Evolutionary conservation across 2,888 invertebrate species (phyloP), one percentile per base, ranked within the genome.

Genomic region (Eurois occulta): DNA sequence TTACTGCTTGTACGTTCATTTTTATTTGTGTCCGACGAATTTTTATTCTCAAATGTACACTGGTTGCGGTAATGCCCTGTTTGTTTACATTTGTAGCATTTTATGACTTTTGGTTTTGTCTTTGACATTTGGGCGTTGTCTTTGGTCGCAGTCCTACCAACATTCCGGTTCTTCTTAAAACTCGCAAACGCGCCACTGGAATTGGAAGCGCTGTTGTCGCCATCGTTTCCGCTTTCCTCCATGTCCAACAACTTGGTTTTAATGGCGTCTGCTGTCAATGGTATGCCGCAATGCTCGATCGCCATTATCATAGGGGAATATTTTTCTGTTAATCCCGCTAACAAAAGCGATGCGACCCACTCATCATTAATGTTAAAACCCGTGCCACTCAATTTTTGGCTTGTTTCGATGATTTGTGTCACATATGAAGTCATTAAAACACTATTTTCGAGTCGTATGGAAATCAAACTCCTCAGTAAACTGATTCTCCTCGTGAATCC

Each of bases 41-140:
- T 69, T 78, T 81, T 75, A 48, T 72, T 67, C 48, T 16, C 6
- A 72, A 67, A 38, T 48, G 75, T 72, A 75, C 88, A 87, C 74
- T 87, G 85, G 43, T 85, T 86, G 43, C 78, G 80, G 62, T 84
- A 87, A 75, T 87, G 86, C 7, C 87, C 86, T 41, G 72, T 78
- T 85, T 87, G 84, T 84, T 88, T 89, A 75, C 86, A 88, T 81
- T 78, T 69, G 1, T 52, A 52, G 8, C 52, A 52, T 16, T 6
- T 52, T 24, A 52, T 52, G 24, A 13, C 8, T 52, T 81, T 81
- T 73, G 69, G 74, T 68, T 81, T 87, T 77, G 83, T 72, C 76
- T 79, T 86, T 84, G 85, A 80, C 84, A 72, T 81, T 32, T 87
- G 79, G 32, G 72, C 58, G 46, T 69, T 76, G 70, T 78, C 64